Evolutionary conservation across 2,888 invertebrate genomes (phyloP).

Genomic region (Tachina grossa): DNA sequence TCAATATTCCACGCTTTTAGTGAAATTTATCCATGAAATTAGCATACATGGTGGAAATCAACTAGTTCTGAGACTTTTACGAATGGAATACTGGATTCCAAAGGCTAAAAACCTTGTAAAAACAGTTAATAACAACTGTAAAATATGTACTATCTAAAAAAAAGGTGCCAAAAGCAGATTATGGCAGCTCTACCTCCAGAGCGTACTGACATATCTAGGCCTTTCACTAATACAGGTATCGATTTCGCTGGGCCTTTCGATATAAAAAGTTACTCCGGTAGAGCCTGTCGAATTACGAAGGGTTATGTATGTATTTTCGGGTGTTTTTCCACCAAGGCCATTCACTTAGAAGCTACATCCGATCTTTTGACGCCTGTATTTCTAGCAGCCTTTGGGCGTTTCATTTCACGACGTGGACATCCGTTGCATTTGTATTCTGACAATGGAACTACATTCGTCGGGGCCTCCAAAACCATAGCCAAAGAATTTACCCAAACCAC

Average conservation of each 20-base stretch:
- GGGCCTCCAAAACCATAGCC: no score
- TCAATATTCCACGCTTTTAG: background rate
- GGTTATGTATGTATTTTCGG: background rate
- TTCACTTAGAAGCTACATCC: background rate
- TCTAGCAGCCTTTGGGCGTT: no score
- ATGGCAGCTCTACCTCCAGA: background rate
- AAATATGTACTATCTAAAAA: no score
- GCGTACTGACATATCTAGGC: background rate
- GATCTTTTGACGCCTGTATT: no score
- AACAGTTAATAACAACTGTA: no score
- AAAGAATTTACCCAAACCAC: no score
- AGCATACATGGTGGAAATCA: background rate
- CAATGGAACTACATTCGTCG: no score
- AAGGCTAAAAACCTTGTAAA: no score
- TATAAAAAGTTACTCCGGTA: background rate
- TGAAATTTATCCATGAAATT: background rate
- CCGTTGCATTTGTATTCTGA: no score
- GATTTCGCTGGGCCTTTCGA: constrained; percentile 5
- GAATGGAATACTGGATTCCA: background rate
- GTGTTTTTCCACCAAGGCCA: background rate
- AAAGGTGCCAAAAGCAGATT: no score
- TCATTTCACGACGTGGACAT: no score
- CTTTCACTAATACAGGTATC: background rate
- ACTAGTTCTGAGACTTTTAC: background rate
- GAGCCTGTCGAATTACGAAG: background rate